Conservation (phyloP, 2,113 vertebrate species). For the Anhinga rufa region DNA sequence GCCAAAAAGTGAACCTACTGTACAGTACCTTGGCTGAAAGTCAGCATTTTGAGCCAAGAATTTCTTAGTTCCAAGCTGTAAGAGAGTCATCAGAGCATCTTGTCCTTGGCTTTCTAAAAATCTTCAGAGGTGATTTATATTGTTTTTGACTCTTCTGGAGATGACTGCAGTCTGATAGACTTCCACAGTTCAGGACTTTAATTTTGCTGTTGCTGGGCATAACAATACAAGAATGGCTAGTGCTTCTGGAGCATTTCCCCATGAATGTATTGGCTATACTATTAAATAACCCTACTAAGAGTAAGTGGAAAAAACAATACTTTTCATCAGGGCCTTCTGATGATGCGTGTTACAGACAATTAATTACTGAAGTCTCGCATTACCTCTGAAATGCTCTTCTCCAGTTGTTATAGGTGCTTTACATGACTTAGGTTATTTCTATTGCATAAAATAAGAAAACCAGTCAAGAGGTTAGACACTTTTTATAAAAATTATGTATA, state of each 20-base stretch:
- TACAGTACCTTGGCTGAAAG: constrained; percentile 30
- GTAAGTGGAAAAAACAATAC: background rate
- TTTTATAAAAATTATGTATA: background rate
- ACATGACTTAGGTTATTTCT: background rate
- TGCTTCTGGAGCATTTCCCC: background rate
- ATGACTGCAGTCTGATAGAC: background rate
- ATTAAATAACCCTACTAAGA: background rate
- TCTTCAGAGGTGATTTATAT: constrained; percentile 16
- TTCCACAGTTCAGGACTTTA: background rate
- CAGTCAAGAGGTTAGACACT: background rate
- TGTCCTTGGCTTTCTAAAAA: constrained; percentile 28
- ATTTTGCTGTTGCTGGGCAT: background rate
- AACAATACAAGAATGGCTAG: background rate
- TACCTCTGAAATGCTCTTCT: background rate
- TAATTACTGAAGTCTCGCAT: background rate
- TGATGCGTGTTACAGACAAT: background rate
- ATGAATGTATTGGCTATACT: background rate
- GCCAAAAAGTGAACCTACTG: constrained; percentile 29
- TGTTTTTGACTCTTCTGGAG: background rate
- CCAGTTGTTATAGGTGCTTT: background rate
- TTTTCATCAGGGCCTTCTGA: background rate
- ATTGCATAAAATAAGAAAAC: background rate
- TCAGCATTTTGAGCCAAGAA: constrained; percentile 39
- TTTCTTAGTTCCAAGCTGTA: constrained; percentile 12
- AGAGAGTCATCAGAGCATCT: constrained; percentile 33